Percentiles rank a stretch among this genome's conserved stretches.
These are phyloP conservation scores for Linnaemya vulpina DNA, from an alignment of 2,888 invertebrate species.

Conservation along the genomic window DNA sequence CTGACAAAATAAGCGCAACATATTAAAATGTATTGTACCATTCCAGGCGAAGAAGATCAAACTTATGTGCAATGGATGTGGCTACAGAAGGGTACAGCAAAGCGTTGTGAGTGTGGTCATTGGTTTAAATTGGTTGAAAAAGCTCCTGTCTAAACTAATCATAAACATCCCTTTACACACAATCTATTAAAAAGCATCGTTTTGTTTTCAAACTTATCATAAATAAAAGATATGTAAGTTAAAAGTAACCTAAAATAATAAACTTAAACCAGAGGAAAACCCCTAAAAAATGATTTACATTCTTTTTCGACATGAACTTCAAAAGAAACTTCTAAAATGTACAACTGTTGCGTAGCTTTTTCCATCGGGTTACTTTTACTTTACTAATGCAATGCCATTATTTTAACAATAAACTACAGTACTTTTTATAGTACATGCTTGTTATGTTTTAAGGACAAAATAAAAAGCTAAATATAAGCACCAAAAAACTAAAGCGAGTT, in stretches of 20 bases:
- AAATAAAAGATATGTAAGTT: conserved; percentile 76
- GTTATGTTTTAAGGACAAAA: conserved; percentile 58
- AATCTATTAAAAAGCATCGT: conserved; percentile 71
- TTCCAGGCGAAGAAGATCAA: conserved; percentile 92
- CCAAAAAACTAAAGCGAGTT: conserved; percentile 14
- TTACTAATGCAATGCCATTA: conserved; percentile 50
- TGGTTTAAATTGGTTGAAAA: conserved; percentile 96
- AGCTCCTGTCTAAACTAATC: conserved; percentile 86
- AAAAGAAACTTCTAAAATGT: background rate
- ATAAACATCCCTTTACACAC: conserved; percentile 65
- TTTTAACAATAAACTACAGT: conserved; percentile 17
- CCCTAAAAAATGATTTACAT: conserved; percentile 66
- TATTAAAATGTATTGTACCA: background rate
- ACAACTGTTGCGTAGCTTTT: conserved; percentile 11
- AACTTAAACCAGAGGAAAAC: conserved; percentile 75
- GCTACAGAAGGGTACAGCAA: conserved; percentile 94
- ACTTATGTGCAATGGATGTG: conserved; percentile 97
- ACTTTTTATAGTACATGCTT: conserved; percentile 52
- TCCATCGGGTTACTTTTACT: conserved; percentile 65
- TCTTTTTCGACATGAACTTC: conserved; percentile 40
- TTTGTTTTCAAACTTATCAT: conserved; percentile 65
- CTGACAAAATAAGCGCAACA: background rate
- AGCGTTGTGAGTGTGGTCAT: conserved; percentile 97
- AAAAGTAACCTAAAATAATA: conserved; percentile 78
- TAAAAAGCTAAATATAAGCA: conserved; percentile 32